A percentile compares a stretch with the other conserved stretches of the same genome.
These are phyloP conservation scores for Euthynnus affinis DNA, from an alignment of 2,797 vertebrate genomes.

Conservation along the genomic window DNA sequence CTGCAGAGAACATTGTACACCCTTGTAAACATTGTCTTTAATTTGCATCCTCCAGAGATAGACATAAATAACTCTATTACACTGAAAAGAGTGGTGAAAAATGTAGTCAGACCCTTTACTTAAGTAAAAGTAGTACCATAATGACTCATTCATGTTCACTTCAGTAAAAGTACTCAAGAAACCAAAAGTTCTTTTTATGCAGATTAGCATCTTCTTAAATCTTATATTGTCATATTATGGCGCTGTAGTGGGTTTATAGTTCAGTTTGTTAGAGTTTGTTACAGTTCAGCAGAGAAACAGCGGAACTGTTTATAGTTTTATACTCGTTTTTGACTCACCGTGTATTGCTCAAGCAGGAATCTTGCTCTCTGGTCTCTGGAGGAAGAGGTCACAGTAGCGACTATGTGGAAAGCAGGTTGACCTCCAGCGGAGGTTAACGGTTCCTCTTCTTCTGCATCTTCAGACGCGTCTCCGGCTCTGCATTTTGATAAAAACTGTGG, in stretches of 20 bases:
- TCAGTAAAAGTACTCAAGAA: background rate
- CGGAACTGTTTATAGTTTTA: background rate
- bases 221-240: too few species aligned
- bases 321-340: slow-evolving; percentile 78
- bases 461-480: slow-evolving; percentile 66
- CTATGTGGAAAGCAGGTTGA: slow-evolving; percentile 83
- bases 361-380: slow-evolving; percentile 13
- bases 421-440: rapidly evolving
- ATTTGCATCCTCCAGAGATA: background rate
- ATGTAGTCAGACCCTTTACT: too few species aligned
- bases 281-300: background rate
- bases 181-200: background rate
- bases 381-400: slow-evolving; percentile 86
- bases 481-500: slow-evolving; percentile 88
- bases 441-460: slow-evolving; percentile 75
- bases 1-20: slow-evolving; percentile 72
- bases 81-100: background rate
- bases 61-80: background rate
- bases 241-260: too few species aligned
- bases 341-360: slow-evolving; percentile 85
- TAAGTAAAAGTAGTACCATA: too few species aligned
- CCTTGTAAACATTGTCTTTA: background rate
- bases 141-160: background rate
- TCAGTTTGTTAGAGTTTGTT: too few species aligned
- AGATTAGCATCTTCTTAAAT: too few species aligned